A percentile compares a stretch with the other conserved stretches of the same genome.
Conservation (phyloP, 1,140 invertebrate species). For the Brachionus asplanchnoidis region DNA sequence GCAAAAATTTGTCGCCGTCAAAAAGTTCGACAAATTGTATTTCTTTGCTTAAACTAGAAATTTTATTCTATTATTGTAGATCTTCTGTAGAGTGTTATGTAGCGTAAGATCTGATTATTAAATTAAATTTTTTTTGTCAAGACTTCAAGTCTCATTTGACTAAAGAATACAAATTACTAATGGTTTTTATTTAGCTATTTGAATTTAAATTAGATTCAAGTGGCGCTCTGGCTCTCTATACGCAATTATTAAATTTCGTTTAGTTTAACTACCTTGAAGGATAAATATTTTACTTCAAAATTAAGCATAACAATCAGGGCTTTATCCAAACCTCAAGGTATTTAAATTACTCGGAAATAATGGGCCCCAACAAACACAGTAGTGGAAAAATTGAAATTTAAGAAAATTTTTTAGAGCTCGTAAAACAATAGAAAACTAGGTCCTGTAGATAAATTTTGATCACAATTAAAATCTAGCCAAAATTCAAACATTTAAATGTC, state of each 20-base stretch:
- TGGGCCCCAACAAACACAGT: background rate
- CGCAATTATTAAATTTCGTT: background rate
- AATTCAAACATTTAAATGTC: background rate
- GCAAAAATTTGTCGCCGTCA: background rate
- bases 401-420: background rate
- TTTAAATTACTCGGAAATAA: background rate
- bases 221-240: background rate
- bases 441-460: background rate
- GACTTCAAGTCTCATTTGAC: background rate
- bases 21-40: background rate
- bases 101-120: conserved; percentile 5
- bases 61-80: background rate
- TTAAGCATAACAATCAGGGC: background rate
- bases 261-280: background rate
- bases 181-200: background rate
- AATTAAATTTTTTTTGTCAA: conserved; percentile 7
- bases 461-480: background rate
- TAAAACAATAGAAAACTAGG: background rate
- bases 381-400: background rate
- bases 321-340: background rate
- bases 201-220: background rate
- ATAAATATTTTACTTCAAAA: background rate
- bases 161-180: background rate
- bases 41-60: conserved; percentile 23
- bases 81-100: background rate